A percentile compares a stretch with the other conserved stretches of the same genome.
Conservation (phyloP, 92 coral and sea anemone species). For the Actinernus sp. region DNA sequence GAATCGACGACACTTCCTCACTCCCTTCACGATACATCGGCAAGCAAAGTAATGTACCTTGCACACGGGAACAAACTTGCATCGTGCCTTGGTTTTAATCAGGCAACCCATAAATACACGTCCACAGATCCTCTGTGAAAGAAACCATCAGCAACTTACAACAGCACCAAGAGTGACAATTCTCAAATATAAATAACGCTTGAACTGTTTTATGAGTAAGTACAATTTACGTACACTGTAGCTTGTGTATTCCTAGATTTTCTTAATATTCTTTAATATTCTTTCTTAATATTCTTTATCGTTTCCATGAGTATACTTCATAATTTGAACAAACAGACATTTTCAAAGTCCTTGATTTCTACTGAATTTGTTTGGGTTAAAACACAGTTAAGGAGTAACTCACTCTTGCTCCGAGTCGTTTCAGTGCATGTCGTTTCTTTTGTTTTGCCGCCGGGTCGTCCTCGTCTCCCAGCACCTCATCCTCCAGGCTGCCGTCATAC, state of each 20-base stretch:
- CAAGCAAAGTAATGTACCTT: constrained; percentile 24
- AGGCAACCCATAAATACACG: constrained; percentile 17
- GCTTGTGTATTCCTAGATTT: too few relatives aligned
- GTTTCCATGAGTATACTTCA: too few relatives aligned
- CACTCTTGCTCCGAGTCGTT: constrained; percentile 1
- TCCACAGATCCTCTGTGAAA: constrained; percentile 26
- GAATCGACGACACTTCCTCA: constrained; percentile 4
- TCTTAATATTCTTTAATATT: too few relatives aligned
- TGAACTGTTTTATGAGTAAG: too few relatives aligned
- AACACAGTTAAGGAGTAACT: not conserved
- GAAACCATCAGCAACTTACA: too few relatives aligned
- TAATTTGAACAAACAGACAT: too few relatives aligned
- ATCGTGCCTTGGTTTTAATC: constrained; percentile 10
- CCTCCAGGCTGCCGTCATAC: constrained; percentile 32
- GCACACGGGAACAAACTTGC: constrained; percentile 11
- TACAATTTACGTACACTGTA: too few relatives aligned
- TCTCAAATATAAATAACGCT: too few relatives aligned
- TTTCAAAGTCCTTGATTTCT: too few relatives aligned
- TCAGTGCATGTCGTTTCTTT: not conserved
- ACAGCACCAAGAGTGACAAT: too few relatives aligned
- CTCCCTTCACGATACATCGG: constrained; percentile 21
- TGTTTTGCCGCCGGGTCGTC: constrained; percentile 3
- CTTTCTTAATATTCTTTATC: too few relatives aligned
- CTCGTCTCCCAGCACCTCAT: constrained; percentile 37
- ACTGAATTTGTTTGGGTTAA: too few relatives aligned